Percentiles rank a stretch among this genome's conserved stretches.
phyloP scores from a whole-genome alignment of 2,797 vertebrate species.

The Dermochelys coriacea region DNA sequence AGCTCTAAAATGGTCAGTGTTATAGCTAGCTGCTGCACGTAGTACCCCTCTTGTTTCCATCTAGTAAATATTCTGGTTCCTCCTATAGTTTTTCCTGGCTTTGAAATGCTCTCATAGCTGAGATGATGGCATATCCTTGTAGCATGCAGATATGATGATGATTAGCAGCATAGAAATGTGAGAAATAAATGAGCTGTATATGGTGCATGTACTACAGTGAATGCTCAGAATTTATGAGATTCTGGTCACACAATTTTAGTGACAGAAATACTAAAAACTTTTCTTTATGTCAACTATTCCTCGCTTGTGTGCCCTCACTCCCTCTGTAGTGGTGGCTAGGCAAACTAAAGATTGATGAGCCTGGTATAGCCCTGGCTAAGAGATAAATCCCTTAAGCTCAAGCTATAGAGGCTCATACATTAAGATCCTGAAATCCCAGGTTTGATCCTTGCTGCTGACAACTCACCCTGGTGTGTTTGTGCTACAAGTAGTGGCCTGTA shows the following conservation, averaged over 20 bases:
- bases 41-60: background rate
- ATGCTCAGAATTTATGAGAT: slow-evolving; percentile 29
- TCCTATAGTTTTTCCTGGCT: background rate
- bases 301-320: background rate
- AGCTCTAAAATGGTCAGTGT: background rate
- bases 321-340: background rate
- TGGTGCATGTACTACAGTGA: background rate
- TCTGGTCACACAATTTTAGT: slow-evolving; percentile 31
- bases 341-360: background rate
- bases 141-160: background rate
- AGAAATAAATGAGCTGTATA: slow-evolving; percentile 2
- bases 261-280: background rate
- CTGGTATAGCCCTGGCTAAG: too few relatives aligned
- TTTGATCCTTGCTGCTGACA: too few relatives aligned
- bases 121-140: background rate
- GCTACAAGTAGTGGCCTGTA: too few relatives aligned
- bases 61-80: background rate
- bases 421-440: too few relatives aligned
- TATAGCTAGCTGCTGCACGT: background rate
- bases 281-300: background rate
- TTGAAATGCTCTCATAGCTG: background rate
- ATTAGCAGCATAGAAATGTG: background rate
- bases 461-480: too few relatives aligned
- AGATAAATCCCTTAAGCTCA: too few relatives aligned
- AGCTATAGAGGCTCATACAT: too few relatives aligned